Evolutionary conservation across 2,797 vertebrate genomes (phyloP).

Genomic region (Halcyon smyrnensis): DNA sequence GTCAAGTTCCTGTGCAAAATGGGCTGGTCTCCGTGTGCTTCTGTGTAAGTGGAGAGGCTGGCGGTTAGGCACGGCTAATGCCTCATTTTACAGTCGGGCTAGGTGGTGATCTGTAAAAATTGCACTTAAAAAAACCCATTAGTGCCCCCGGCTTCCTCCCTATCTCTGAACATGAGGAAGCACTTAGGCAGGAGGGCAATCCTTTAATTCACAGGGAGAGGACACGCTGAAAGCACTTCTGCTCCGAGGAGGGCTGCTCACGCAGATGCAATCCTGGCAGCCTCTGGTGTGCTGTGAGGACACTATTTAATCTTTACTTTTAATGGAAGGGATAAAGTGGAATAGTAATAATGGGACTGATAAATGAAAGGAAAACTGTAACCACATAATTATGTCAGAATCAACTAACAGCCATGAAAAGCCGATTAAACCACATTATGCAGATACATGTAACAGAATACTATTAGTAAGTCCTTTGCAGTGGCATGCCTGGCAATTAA

Average conservation of each 20-base stretch:
- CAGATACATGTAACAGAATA: slow-evolving; percentile 51
- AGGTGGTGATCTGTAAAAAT: not conserved
- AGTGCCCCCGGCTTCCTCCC: not conserved
- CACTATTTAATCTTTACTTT: not conserved
- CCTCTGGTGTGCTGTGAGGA: not conserved
- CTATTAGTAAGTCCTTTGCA: slow-evolving; percentile 33
- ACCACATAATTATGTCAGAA: slow-evolving; percentile 63
- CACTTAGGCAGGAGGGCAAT: not conserved
- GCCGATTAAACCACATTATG: slow-evolving; percentile 50
- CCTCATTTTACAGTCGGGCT: not conserved
- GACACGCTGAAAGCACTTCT: not conserved
- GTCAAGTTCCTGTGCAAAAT: rapidly evolving
- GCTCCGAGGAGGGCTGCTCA: not conserved
- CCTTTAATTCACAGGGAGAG: not conserved
- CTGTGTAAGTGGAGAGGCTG: rapidly evolving
- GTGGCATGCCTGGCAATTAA: slow-evolving; percentile 44
- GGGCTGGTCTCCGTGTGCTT: rapidly evolving
- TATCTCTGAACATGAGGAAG: rapidly evolving
- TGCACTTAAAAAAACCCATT: not conserved
- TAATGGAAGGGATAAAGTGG: not conserved
- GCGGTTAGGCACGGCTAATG: rapidly evolving
- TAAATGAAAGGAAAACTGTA: slow-evolving; percentile 49
- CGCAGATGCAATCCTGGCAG: not conserved
- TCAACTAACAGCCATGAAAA: slow-evolving; percentile 53
- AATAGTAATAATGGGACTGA: slow-evolving; percentile 23